Percentiles rank a stretch among this genome's conserved stretches.
These are phyloP conservation scores for Proisotoma minuta DNA, from an alignment of 2,888 invertebrate species.

Conservation along the genomic window DNA sequence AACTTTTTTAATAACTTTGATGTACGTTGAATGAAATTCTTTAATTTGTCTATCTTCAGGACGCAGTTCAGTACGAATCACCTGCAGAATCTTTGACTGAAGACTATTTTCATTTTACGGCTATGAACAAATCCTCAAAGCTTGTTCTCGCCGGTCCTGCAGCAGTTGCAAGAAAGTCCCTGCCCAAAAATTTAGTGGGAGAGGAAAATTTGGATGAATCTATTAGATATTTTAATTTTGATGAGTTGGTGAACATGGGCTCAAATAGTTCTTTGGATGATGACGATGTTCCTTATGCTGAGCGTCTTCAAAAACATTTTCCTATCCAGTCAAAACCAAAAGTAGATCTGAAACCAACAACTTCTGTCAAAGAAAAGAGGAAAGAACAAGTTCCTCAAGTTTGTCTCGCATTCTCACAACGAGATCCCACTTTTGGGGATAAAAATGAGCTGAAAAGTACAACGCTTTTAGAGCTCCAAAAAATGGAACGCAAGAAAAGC, in stretches of 20 bases:
- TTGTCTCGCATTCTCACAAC: too few species aligned
- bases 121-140: not conserved
- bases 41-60: too few species aligned
- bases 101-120: not conserved
- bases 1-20: too few species aligned
- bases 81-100: constrained; percentile 2
- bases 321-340: too few species aligned
- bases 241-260: not conserved
- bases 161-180: not conserved
- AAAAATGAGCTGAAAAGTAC: too few species aligned
- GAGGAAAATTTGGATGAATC: not conserved
- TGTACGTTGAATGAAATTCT: too few species aligned
- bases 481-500: too few species aligned
- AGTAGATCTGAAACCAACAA: not conserved
- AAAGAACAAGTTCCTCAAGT: too few species aligned
- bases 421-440: too few species aligned
- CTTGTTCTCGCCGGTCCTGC: not conserved
- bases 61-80: constrained; percentile 8
- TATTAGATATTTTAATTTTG: too few species aligned
- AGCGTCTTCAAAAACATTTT: not conserved
- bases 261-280: not conserved
- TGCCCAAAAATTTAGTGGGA: not conserved
- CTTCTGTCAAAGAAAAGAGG: not conserved
- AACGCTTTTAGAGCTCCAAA: too few species aligned
- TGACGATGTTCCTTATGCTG: not conserved